Conservation (phyloP, 2,888 invertebrate species). For the Drosophila engyochracea region DNA sequence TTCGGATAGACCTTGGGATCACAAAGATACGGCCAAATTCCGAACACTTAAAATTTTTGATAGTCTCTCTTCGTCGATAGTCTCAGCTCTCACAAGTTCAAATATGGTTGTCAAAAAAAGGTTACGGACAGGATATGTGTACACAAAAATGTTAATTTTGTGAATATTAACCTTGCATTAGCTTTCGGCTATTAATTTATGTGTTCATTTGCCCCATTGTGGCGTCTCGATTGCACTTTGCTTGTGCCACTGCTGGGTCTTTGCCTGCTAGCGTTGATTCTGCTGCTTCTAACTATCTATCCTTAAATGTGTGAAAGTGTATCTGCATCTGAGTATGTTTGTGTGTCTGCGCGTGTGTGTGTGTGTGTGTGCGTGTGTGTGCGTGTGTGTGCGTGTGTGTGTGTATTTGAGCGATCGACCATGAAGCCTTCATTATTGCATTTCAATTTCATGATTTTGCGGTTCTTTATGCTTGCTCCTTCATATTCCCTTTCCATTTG, state of each 20-base stretch:
- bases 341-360: constrained; percentile 21
- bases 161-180: background rate
- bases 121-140: background rate
- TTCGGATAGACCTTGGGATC: background rate
- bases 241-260: constrained; percentile 10
- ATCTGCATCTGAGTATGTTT: constrained; percentile 1
- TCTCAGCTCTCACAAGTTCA: background rate
- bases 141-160: background rate
- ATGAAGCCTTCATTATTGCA: constrained; percentile 80
- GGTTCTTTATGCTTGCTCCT: constrained; percentile 76
- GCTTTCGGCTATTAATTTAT: background rate
- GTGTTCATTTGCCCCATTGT: constrained; percentile 7
- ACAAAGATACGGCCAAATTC: background rate
- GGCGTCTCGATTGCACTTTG: constrained; percentile 71
- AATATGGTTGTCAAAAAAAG: background rate
- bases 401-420: constrained; percentile 77
- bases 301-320: constrained; percentile 16
- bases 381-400: constrained; percentile 18
- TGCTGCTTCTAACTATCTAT: constrained; percentile 46
- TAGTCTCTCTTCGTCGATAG: background rate
- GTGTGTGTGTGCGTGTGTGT: constrained; percentile 35
- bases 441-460: constrained; percentile 76
- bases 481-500: constrained; percentile 58
- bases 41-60: too few species aligned
- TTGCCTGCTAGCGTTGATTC: constrained; percentile 34